Conservation (phyloP, 2,888 invertebrate genomes). For the Tiliacea citrago region DNA sequence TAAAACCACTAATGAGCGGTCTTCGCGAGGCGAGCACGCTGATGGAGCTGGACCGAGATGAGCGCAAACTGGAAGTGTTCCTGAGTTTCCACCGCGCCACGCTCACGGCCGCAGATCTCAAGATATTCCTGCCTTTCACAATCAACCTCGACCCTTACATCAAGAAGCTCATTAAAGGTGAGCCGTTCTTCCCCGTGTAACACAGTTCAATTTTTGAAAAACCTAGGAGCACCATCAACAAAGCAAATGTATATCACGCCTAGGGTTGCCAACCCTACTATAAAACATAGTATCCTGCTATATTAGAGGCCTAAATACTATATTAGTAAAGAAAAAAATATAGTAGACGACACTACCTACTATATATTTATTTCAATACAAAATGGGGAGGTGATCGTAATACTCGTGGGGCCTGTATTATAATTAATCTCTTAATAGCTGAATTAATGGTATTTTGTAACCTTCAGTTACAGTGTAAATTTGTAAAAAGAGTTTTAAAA, state of each 20-base stretch:
- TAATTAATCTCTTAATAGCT: no score
- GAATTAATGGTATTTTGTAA: no score
- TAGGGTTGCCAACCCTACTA: no score
- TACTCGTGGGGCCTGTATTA: no score
- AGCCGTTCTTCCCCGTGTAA: neutral
- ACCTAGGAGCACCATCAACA: neutral
- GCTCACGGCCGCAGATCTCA: conserved; percentile 96
- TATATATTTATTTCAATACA: no score
- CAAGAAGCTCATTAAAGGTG: conserved; percentile 98
- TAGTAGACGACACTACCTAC: no score
- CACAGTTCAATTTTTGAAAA: neutral
- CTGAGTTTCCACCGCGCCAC: conserved; percentile 96
- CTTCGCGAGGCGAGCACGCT: conserved; percentile 97
- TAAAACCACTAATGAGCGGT: conserved; percentile 95
- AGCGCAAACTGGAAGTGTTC: conserved; percentile 98
- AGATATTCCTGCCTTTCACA: conserved; percentile 99
- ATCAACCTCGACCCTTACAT: conserved; percentile 99
- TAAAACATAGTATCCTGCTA: no score
- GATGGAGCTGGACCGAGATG: conserved; percentile 98
- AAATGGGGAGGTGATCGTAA: no score
- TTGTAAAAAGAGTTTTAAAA: no score
- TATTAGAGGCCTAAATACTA: no score
- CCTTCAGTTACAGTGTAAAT: no score
- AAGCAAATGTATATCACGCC: neutral
- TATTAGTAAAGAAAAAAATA: no score